Evolutionary conservation across 1,140 invertebrate genomes (phyloP), one percentile per base, ranked within the genome.

Genomic region (Reticulitermes speratus): DNA sequence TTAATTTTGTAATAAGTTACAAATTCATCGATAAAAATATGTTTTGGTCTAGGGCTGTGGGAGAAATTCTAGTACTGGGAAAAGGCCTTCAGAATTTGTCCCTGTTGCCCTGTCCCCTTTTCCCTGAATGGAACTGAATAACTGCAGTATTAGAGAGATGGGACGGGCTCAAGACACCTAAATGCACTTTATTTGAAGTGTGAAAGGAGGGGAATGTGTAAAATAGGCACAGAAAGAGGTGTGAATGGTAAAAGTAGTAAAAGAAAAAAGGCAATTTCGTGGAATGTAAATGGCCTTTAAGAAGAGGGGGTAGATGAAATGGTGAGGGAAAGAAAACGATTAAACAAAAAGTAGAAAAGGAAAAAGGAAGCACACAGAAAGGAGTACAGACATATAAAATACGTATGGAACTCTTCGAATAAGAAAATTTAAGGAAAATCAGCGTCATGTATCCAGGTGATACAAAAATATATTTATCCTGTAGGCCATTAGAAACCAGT

Each of bases 131-230:
- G 65, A 75, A 75, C 65, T 75, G 25, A 75, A 75, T 75, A 75
- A 75, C 59, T 9, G 9, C 25, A n/a, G 65, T n/a, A 75, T 30
- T 1, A 30, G n/a, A 14, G 25, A n/a, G 65, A 14, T 25, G 11
- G n/a, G 65, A 16, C 8, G 32, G 83, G 23, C 25, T 44, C 48
- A 84, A 84, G 83, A 84, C 83, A 84, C 38, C 44, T 84, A 84
- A 84, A 84, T 52, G 83, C 83, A 84, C 83, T 84, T 44, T 75
- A 75, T 75, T 75, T 84, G 83, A 84, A 84, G 83, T 84, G 83
- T 52, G 48, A 84, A 32, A 84, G 23, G 19, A 9, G 83, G 83
- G 83, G 44, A 11, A 32, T 8, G 9, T 7, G 48, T 9, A 11
- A 52, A 84, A 32, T 44, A 30, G 19, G 83, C 21, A 12, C n/a